Evolutionary conservation across 2,113 vertebrate species (phyloP).

Genomic region (Vicugna pacos): DNA sequence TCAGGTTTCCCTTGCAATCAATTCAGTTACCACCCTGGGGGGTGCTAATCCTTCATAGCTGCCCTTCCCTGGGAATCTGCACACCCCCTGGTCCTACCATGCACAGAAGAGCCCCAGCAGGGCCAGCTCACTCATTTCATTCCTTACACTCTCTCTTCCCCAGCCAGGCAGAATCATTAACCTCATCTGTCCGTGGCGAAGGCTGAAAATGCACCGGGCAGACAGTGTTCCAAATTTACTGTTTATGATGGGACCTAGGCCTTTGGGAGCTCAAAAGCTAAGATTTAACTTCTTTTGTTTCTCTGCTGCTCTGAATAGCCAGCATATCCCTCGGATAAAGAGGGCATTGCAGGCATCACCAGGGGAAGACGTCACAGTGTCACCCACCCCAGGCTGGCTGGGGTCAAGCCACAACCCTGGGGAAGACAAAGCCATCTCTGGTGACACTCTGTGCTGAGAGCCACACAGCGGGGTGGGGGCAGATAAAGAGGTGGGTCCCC

Average conservation of each 20-base stretch:
- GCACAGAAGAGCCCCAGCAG: background rate
- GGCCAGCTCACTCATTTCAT: background rate
- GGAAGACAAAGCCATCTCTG: background rate
- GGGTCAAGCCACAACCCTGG: background rate
- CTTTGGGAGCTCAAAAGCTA: background rate
- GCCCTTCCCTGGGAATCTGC: background rate
- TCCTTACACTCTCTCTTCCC: background rate
- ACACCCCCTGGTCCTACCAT: too few species aligned
- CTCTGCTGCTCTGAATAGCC: background rate
- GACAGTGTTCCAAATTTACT: background rate
- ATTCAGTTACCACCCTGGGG: background rate
- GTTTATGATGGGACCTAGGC: background rate
- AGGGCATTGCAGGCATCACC: background rate
- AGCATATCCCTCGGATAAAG: background rate
- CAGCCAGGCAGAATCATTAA: background rate
- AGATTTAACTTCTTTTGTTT: background rate
- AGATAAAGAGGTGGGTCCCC: too few species aligned
- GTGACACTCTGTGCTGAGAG: background rate
- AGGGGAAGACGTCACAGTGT: background rate
- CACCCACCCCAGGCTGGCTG: background rate
- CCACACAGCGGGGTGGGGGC: fast-evolving
- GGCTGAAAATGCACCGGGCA: background rate
- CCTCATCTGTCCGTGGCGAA: background rate
- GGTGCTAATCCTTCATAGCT: background rate
- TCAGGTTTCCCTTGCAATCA: background rate